These are phyloP conservation scores for Lophura nycthemera DNA, from an alignment of 2,113 vertebrate genomes.

Conservation along the genomic window DNA sequence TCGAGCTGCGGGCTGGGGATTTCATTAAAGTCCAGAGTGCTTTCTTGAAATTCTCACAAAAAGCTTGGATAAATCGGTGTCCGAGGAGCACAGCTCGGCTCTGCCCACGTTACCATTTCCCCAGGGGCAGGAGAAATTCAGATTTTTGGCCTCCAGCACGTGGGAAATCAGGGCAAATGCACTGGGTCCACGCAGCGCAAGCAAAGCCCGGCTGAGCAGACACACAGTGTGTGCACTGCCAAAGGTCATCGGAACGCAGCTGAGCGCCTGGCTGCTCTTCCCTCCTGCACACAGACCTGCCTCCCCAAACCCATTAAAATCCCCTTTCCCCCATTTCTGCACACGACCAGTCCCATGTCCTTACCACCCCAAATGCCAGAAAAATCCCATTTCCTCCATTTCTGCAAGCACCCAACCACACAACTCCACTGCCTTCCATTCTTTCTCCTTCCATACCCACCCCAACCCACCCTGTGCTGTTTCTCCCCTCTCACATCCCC, in stretches of 20 bases:
- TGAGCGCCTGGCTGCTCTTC: neutral
- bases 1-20: neutral
- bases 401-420: neutral
- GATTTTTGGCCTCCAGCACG: neutral
- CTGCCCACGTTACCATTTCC: neutral
- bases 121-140: neutral
- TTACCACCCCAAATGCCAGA: neutral
- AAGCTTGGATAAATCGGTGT: rapidly evolving
- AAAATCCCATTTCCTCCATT: neutral
- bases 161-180: constrained; percentile 23
- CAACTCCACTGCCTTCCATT: neutral
- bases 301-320: neutral
- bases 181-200: neutral
- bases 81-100: neutral
- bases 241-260: no score
- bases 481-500: neutral
- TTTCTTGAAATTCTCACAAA: neutral
- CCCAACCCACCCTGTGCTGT: neutral
- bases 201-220: neutral
- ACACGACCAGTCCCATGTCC: neutral
- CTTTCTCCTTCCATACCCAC: neutral
- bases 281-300: neutral
- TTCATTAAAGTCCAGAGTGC: neutral
- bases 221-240: neutral
- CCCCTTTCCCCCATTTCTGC: neutral